Conservation (phyloP, 2,888 invertebrate species). For the Agapostemon virescens region DNA sequence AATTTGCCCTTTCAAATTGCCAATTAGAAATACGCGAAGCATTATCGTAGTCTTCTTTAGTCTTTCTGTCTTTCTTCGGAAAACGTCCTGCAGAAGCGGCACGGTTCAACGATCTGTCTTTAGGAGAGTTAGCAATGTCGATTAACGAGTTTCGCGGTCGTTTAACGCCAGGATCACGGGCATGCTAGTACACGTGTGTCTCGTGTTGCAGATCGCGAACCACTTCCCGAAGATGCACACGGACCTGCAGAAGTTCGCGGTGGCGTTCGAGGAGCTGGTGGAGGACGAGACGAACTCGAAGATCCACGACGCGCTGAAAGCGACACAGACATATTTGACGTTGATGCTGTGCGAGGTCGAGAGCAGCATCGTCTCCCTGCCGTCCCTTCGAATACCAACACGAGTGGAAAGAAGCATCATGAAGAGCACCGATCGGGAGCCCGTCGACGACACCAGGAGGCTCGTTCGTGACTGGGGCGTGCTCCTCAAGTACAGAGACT, state of each 20-base stretch:
- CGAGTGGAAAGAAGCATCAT: constrained; percentile 76
- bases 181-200: neutral
- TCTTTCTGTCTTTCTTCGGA: neutral
- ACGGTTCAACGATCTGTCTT: neutral
- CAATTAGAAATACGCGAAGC: neutral
- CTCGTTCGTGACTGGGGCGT: constrained; percentile 79
- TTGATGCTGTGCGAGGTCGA: constrained; percentile 84
- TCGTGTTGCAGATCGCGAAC: constrained; percentile 81
- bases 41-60: too few relatives aligned
- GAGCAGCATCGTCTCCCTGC: constrained; percentile 73
- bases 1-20: too few relatives aligned
- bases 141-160: neutral
- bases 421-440: constrained; percentile 73
- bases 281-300: constrained; percentile 80
- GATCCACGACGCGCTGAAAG: constrained; percentile 77
- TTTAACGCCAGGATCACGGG: neutral
- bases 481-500: constrained; percentile 78
- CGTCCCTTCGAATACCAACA: constrained; percentile 69
- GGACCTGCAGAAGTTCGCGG: constrained; percentile 81
- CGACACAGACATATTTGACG: constrained; percentile 73
- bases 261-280: constrained; percentile 81
- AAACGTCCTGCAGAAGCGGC: neutral
- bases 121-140: neutral
- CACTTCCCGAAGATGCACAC: constrained; percentile 83
- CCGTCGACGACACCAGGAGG: constrained; percentile 75